phyloP scores from a whole-genome alignment of 2,113 vertebrate genomes.

The Nyctereutes procyonoides region DNA sequence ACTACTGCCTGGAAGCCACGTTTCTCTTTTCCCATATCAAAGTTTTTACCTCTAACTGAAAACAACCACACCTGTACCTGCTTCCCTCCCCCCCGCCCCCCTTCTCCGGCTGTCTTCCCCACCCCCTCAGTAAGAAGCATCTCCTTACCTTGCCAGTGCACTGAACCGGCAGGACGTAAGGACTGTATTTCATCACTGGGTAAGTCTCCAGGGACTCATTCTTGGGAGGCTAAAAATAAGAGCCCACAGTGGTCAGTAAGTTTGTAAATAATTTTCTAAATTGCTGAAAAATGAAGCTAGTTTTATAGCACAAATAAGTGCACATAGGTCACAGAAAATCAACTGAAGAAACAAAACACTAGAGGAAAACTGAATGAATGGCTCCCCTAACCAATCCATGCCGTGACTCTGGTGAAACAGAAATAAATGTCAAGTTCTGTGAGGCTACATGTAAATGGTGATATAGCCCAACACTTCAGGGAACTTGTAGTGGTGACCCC shows the following conservation, averaged over 20 bases:
- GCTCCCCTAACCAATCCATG: too few relatives aligned
- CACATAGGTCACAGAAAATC: background rate
- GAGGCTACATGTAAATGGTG: rapidly evolving
- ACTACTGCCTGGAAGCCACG: background rate
- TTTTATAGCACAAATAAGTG: background rate
- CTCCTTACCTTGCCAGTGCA: constrained; percentile 92
- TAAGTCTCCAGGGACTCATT: constrained; percentile 87
- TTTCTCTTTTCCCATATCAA: background rate
- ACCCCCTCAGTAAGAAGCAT: rapidly evolving
- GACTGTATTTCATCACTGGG: constrained; percentile 67
- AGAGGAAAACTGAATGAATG: background rate
- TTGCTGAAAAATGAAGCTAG: background rate
- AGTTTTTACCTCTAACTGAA: background rate
- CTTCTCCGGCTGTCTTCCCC: rapidly evolving
- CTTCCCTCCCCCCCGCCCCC: rapidly evolving
- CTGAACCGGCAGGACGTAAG: constrained; percentile 90
- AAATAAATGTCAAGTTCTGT: background rate
- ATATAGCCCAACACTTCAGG: background rate
- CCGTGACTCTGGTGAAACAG: background rate
- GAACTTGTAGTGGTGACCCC: background rate
- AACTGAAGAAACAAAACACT: background rate
- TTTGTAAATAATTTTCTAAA: background rate
- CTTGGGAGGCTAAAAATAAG: constrained; percentile 87
- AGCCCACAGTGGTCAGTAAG: constrained; percentile 15
- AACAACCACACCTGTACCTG: rapidly evolving